Evolutionary conservation across 2,888 invertebrate species (phyloP), one percentile per base, ranked within the genome.

Genomic region (Tetheella fluctuosa): DNA sequence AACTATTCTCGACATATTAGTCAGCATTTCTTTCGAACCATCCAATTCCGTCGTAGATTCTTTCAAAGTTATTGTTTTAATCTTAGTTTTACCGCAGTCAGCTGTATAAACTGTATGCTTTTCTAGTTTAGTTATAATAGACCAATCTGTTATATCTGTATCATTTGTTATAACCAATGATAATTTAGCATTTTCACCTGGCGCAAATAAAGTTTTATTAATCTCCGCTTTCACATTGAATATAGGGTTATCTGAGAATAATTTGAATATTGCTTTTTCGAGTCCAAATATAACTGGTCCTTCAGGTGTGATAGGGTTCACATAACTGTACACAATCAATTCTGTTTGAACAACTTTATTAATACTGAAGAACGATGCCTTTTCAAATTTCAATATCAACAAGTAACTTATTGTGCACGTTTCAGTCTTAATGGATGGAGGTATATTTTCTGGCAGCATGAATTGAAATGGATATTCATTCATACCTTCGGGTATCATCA

Each of bases 331-430:
- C 6, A 58, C 58, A 1, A 25, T 13, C 23, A 55, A 20, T 37
- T 69, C 69, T 52, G 70, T 73, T 23, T 68, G 66, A 37, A 72
- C 77, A 0, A 42, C 66, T 58, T 71, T 77, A 8, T 64, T 55
- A 0, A 62, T 62, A 34, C 69, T 67, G n/a, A 70, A 67, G n/a
- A 72, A 64, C 7, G 69, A 69, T 7, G 67, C 59, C 34, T 64
- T 71, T 25, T 71, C 65, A 57, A 80, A 79, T 59, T 71, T 73
- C 5, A 76, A 71, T n/a, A 58, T 54, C 10, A 74, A 55, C 0
- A 58, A 52, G 13, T 65, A 59, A 5, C 42, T 15, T 23, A 28
- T 23, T 42, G 39, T 23, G 23, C 58, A 53, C 30, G 39, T 64
- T 4, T 34, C 20, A 12, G 63, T 63, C 25, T 63, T 39, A 15